Evolutionary conservation across 1,140 invertebrate species (phyloP).

Genomic region (Bombus confusus): DNA sequence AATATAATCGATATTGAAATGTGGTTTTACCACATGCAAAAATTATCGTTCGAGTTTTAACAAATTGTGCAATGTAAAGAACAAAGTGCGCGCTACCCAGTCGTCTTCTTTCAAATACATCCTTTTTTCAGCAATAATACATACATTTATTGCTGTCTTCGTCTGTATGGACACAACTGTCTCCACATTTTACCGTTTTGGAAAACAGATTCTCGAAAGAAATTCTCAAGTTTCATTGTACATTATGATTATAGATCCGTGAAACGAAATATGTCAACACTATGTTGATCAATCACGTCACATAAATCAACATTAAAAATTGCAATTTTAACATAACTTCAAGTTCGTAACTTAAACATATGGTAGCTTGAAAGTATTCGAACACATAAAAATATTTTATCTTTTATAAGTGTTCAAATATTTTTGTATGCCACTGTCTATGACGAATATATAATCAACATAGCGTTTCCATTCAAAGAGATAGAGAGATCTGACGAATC

Average conservation of each 20-base stretch:
- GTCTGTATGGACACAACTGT: slow-evolving; percentile 8
- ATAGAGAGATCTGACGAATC: neutral
- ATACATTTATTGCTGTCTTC: slow-evolving; percentile 34
- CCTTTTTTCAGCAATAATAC: neutral
- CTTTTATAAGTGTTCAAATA: neutral
- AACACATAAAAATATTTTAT: too few species aligned
- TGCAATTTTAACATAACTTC: neutral
- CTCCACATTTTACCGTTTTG: neutral
- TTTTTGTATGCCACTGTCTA: too few species aligned
- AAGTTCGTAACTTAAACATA: neutral
- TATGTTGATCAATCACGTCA: neutral
- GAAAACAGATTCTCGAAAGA: neutral
- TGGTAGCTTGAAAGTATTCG: too few species aligned
- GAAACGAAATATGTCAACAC: neutral
- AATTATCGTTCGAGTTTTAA: slow-evolving; percentile 15
- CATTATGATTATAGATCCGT: neutral
- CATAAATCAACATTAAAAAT: neutral
- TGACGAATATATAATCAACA: neutral
- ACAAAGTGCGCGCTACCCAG: slow-evolving; percentile 45
- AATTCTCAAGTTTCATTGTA: slow-evolving; percentile 3
- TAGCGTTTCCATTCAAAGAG: too few species aligned
- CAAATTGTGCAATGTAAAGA: slow-evolving; percentile 27
- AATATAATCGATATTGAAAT: slow-evolving; percentile 2
- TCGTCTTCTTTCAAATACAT: slow-evolving; percentile 22
- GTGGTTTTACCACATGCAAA: neutral